Evolutionary conservation across 2,888 invertebrate species (phyloP).

Genomic region (Tetheella fluctuosa): DNA sequence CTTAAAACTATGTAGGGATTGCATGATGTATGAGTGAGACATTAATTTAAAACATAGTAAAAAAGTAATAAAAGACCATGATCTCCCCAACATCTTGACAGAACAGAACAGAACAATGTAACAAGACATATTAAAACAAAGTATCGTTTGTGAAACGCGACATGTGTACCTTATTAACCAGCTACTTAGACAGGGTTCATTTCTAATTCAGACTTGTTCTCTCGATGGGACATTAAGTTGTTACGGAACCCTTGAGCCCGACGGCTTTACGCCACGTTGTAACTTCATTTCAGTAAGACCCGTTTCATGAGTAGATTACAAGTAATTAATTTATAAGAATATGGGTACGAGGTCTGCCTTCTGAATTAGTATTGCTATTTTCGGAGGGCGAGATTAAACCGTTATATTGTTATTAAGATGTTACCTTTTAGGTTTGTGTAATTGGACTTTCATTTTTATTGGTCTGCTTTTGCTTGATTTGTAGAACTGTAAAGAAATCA

Average conservation of each 20-base stretch:
- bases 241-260: constrained; percentile 68
- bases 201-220: constrained; percentile 79
- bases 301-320: constrained; percentile 83
- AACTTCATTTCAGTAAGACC: constrained; percentile 82
- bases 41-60: no score
- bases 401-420: constrained; percentile 37
- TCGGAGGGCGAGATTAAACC: constrained; percentile 53
- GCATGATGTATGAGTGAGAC: no score
- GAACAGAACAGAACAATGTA: neutral
- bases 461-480: neutral
- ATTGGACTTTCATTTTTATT: constrained; percentile 19
- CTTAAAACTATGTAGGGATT: no score
- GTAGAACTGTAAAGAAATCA: no score
- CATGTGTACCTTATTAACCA: constrained; percentile 76
- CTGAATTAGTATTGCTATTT: constrained; percentile 67
- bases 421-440: constrained; percentile 33
- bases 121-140: constrained; percentile 46
- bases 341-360: constrained; percentile 69
- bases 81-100: neutral
- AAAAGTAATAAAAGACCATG: no score
- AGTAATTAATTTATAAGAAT: constrained; percentile 85
- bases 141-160: constrained; percentile 48
- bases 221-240: constrained; percentile 74
- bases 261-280: constrained; percentile 62
- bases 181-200: constrained; percentile 69